phyloP scores from a whole-genome alignment of 1,140 invertebrate species.

The Hypothenemus hampei region DNA sequence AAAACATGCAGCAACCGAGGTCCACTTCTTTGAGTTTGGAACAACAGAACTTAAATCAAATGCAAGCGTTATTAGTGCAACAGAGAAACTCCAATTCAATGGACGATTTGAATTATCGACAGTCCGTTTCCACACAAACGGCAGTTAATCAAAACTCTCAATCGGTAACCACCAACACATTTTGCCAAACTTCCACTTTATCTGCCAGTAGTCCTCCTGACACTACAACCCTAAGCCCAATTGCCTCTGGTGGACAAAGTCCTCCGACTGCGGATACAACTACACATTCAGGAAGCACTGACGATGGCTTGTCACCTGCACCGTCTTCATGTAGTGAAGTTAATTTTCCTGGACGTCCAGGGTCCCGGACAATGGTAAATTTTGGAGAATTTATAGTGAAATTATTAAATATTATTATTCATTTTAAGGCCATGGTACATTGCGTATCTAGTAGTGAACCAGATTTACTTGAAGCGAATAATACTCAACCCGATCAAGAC shows the following conservation, averaged over 20 bases:
- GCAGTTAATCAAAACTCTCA: conserved; percentile 57
- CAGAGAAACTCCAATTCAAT: conserved; percentile 43
- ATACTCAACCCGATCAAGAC: conserved; percentile 38
- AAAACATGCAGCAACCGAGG: conserved; percentile 36
- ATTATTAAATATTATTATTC: no score
- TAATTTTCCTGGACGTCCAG: conserved; percentile 42
- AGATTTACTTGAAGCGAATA: conserved; percentile 56
- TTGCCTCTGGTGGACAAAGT: conserved; percentile 50
- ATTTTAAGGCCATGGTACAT: conserved; percentile 71
- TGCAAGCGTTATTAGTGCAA: conserved; percentile 49
- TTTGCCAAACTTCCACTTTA: conserved; percentile 48
- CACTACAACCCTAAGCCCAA: conserved; percentile 74
- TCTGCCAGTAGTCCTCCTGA: conserved; percentile 61
- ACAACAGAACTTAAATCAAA: conserved; percentile 43
- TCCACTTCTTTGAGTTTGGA: conserved; percentile 37
- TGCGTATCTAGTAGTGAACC: conserved; percentile 79
- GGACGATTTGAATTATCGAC: conserved; percentile 42
- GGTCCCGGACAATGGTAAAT: conserved; percentile 52
- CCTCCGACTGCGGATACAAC: conserved; percentile 55
- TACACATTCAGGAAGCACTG: conserved; percentile 51
- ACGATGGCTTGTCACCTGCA: conserved; percentile 45
- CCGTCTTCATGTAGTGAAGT: conserved; percentile 36
- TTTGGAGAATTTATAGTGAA: no score
- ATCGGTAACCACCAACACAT: conserved; percentile 53
- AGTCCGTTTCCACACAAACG: conserved; percentile 72